Percentiles rank a stretch among this genome's conserved stretches.
These are phyloP conservation scores for Tetranychus piercei DNA, from an alignment of 2,888 invertebrate genomes.

Conservation along the genomic window DNA sequence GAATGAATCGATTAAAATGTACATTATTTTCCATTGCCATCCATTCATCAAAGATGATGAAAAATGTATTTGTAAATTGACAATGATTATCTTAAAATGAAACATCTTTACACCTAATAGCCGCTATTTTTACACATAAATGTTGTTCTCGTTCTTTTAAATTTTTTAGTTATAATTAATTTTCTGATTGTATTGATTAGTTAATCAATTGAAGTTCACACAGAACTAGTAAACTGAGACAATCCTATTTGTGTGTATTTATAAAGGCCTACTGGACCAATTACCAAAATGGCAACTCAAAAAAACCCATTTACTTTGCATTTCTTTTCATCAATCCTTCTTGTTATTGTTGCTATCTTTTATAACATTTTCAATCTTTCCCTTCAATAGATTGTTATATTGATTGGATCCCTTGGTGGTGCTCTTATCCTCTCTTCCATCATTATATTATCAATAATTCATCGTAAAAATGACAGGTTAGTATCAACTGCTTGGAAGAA, in stretches of 20 bases:
- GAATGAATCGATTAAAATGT: too few relatives aligned
- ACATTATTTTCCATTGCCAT: too few relatives aligned
- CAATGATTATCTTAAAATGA: too few relatives aligned
- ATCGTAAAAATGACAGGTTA: slow-evolving; percentile 1
- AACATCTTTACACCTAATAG: too few relatives aligned
- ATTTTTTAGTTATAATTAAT: background rate
- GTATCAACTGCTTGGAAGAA: background rate
- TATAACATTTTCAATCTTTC: background rate
- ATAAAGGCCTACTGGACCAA: too few relatives aligned
- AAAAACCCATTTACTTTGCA: background rate
- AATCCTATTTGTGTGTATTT: too few relatives aligned
- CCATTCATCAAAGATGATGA: too few relatives aligned
- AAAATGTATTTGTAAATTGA: too few relatives aligned
- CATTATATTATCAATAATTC: background rate
- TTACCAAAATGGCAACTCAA: too few relatives aligned
- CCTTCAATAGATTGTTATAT: background rate
- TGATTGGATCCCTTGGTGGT: slow-evolving; percentile 5
- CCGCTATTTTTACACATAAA: too few relatives aligned
- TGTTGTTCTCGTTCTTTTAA: too few relatives aligned
- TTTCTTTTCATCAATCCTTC: slow-evolving; percentile 3
- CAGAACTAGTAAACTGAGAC: too few relatives aligned
- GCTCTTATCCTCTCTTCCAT: slow-evolving; percentile 6
- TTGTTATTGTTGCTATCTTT: background rate
- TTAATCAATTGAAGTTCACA: background rate
- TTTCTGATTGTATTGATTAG: background rate